A percentile compares a stretch with the other conserved stretches of the same genome.
phyloP scores from a whole-genome alignment of 2,113 vertebrate species.

The Takifugu bimaculatus region DNA sequence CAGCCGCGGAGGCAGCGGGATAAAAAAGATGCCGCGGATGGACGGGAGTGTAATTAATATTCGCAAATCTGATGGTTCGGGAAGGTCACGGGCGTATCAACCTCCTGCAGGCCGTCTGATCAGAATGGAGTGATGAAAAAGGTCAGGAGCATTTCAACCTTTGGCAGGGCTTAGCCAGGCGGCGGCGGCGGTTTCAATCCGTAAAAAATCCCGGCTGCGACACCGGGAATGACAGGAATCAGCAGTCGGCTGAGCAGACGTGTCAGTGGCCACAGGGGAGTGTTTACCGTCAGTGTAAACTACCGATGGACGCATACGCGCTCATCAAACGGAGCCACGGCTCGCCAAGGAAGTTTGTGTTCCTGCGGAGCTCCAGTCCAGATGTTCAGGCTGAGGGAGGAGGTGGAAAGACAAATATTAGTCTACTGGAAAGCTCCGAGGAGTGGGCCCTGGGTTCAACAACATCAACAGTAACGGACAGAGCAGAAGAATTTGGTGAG shows the following conservation, averaged over 20 bases:
- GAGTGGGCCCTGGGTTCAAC: constrained; percentile 34
- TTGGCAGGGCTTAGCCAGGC: too few species aligned
- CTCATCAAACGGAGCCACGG: constrained; percentile 44
- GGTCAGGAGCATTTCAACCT: too few species aligned
- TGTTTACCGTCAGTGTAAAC: constrained; percentile 65
- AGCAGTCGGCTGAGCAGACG: constrained; percentile 18
- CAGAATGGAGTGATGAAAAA: background rate
- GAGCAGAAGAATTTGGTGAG: constrained; percentile 24
- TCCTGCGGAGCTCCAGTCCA: constrained; percentile 60
- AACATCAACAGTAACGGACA: constrained; percentile 61
- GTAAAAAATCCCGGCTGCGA: background rate
- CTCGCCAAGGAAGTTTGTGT: constrained; percentile 58
- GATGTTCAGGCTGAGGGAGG: constrained; percentile 63
- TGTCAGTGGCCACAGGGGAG: constrained; percentile 33
- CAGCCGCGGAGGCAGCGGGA: background rate
- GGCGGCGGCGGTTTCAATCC: too few species aligned
- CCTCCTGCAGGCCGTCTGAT: constrained; percentile 8
- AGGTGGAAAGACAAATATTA: constrained; percentile 78
- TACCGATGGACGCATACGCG: constrained; percentile 27
- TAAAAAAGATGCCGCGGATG: constrained; percentile 16
- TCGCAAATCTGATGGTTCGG: constrained; percentile 22
- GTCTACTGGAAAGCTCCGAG: constrained; percentile 62
- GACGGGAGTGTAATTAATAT: constrained; percentile 29
- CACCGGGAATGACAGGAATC: constrained; percentile 19
- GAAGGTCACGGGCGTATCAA: constrained; percentile 19